Percentiles rank a stretch among this genome's conserved stretches.
phyloP scores from a whole-genome alignment of 2,797 vertebrate genomes.

The Odontamblyopus lacepedii region DNA sequence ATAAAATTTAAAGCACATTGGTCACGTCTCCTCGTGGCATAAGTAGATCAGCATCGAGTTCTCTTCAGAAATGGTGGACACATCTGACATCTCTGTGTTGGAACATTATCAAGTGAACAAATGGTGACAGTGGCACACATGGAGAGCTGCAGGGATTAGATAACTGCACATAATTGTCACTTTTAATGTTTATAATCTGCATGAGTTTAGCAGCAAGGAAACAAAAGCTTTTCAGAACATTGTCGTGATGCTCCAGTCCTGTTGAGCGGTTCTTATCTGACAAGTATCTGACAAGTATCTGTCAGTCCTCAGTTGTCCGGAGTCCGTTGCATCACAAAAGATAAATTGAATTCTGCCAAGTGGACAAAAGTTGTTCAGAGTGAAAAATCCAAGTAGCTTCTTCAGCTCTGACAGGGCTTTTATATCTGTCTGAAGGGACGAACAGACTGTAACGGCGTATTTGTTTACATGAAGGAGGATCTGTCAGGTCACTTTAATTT shows the following conservation, averaged over 20 bases:
- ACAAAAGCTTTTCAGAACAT: background rate
- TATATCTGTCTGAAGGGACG: too few relatives aligned
- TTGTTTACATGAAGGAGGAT: too few relatives aligned
- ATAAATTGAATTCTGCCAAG: too few relatives aligned
- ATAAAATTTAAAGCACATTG: background rate
- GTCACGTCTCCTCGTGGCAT: background rate
- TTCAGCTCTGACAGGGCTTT: too few relatives aligned
- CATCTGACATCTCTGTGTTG: conserved; percentile 35
- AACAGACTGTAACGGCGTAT: too few relatives aligned
- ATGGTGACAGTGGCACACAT: conserved; percentile 33
- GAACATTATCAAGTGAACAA: conserved; percentile 40
- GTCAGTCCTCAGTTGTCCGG: too few relatives aligned
- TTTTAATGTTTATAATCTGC: conserved; percentile 12
- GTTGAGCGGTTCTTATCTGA: background rate
- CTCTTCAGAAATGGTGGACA: conserved; percentile 26
- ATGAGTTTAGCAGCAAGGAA: background rate
- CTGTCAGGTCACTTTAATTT: too few relatives aligned
- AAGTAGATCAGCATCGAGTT: background rate
- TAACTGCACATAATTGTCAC: conserved; percentile 15
- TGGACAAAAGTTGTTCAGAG: too few relatives aligned
- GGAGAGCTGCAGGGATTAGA: conserved; percentile 44
- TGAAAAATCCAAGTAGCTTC: too few relatives aligned
- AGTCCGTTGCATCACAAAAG: too few relatives aligned
- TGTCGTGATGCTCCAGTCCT: too few relatives aligned
- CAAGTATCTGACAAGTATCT: too few relatives aligned